Conservation (phyloP, 2,113 vertebrate species). For the Perognathus longimembris region DNA sequence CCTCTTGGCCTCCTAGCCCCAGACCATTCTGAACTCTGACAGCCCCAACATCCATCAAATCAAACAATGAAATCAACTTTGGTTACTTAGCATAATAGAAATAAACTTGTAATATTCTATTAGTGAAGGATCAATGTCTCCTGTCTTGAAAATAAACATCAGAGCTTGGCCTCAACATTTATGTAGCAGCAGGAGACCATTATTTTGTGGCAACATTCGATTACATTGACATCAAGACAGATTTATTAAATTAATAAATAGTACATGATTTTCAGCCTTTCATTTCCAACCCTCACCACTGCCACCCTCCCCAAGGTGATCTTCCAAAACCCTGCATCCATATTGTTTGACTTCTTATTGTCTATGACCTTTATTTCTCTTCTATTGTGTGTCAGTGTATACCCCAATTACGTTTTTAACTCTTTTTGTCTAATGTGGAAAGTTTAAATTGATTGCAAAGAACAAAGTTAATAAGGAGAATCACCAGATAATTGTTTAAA, state of each 20-base stretch:
- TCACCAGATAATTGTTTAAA: not conserved
- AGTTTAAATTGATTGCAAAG: slow-evolving; percentile 38
- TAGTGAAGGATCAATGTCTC: slow-evolving; percentile 81
- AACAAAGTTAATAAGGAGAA: slow-evolving; percentile 30
- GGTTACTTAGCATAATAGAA: slow-evolving; percentile 79
- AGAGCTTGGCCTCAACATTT: slow-evolving; percentile 79
- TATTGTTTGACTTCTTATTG: slow-evolving; percentile 51
- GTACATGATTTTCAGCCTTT: slow-evolving; percentile 71
- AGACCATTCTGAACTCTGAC: slow-evolving; percentile 66
- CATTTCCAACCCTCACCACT: slow-evolving; percentile 13
- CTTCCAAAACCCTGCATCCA: slow-evolving; percentile 33
- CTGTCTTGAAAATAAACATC: slow-evolving; percentile 84
- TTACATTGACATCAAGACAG: slow-evolving; percentile 82
- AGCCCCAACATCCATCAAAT: slow-evolving; percentile 73
- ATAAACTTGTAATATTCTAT: slow-evolving; percentile 80
- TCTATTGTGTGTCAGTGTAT: slow-evolving; percentile 51
- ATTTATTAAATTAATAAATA: slow-evolving; percentile 84
- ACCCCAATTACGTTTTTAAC: slow-evolving; percentile 28
- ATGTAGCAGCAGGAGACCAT: slow-evolving; percentile 80
- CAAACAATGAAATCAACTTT: slow-evolving; percentile 82
- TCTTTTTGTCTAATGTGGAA: slow-evolving; percentile 35
- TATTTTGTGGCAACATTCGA: slow-evolving; percentile 82
- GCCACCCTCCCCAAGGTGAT: slow-evolving; percentile 37
- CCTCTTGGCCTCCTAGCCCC: not conserved
- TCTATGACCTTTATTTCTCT: slow-evolving; percentile 39